Evolutionary conservation across 2,797 vertebrate genomes (phyloP).

Genomic region (Macropodus opercularis): DNA sequence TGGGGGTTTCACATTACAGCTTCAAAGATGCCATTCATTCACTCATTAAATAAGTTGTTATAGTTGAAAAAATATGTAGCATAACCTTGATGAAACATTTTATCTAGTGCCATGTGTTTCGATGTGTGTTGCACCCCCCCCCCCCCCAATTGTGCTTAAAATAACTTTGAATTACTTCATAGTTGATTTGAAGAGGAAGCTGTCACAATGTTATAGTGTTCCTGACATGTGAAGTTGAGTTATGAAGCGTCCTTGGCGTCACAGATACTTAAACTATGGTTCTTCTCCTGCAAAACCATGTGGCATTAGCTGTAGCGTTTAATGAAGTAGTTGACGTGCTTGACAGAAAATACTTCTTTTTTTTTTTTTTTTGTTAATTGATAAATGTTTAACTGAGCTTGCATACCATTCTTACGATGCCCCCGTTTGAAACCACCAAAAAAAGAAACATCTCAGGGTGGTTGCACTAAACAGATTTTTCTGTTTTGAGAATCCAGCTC

Average conservation of each 20-base stretch:
- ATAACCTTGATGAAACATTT: background rate
- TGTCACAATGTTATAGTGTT: background rate
- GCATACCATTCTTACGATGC: background rate
- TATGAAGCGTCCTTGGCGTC: background rate
- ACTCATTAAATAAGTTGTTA: slow-evolving; percentile 2
- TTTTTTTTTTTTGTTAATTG: background rate
- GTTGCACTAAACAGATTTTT: slow-evolving; percentile 52
- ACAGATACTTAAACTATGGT: background rate
- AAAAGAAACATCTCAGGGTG: slow-evolving; percentile 9
- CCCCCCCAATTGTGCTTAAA: background rate
- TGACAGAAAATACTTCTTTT: background rate
- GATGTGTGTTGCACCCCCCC: background rate
- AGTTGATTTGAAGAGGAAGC: background rate
- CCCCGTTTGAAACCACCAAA: slow-evolving; percentile 10
- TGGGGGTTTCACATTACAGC: background rate
- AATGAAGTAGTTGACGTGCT: background rate
- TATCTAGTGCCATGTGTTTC: background rate
- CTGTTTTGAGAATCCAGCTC: slow-evolving; percentile 41
- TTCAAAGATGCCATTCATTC: slow-evolving; percentile 9
- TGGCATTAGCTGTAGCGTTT: slow-evolving; percentile 12
- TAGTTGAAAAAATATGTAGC: background rate
- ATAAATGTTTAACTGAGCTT: background rate
- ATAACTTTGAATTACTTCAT: background rate
- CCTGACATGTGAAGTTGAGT: background rate
- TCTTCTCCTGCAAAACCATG: background rate